Conservation (phyloP, 2,113 vertebrate genomes). For the Myiozetetes cayanensis region DNA sequence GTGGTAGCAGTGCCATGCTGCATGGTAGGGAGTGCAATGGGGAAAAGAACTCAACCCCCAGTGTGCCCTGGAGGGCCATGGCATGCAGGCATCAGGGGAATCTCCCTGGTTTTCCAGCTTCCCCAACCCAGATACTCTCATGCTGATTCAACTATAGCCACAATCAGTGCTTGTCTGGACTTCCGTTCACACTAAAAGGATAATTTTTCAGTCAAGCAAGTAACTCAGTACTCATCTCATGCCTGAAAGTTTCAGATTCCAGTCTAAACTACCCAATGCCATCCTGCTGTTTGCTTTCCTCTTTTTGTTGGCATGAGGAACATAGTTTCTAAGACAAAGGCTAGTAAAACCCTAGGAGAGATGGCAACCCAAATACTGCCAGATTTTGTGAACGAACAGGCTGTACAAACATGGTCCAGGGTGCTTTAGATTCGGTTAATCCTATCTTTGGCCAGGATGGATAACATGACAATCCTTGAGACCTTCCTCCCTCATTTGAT, state of each 20-base stretch:
- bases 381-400: not conserved
- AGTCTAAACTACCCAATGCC: not conserved
- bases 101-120: accelerated
- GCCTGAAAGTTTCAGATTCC: not conserved
- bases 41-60: accelerated
- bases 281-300: not conserved
- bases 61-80: accelerated
- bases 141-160: not conserved
- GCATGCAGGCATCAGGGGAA: not conserved
- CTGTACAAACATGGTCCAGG: not conserved
- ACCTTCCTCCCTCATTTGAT: not conserved
- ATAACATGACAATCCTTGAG: not conserved
- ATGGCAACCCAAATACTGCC: not conserved
- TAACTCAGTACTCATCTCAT: not conserved
- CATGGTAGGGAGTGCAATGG: accelerated
- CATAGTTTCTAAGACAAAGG: not conserved
- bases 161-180: not conserved
- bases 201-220: not conserved
- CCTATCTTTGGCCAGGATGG: not conserved
- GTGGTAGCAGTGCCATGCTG: accelerated
- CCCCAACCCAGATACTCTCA: not conserved
- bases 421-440: not conserved
- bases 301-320: not conserved
- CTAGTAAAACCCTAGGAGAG: not conserved
- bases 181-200: not conserved